Percentiles rank a stretch among this genome's conserved stretches.
phyloP scores from a whole-genome alignment of 2,888 invertebrate genomes.

The Torymus tubicola region DNA sequence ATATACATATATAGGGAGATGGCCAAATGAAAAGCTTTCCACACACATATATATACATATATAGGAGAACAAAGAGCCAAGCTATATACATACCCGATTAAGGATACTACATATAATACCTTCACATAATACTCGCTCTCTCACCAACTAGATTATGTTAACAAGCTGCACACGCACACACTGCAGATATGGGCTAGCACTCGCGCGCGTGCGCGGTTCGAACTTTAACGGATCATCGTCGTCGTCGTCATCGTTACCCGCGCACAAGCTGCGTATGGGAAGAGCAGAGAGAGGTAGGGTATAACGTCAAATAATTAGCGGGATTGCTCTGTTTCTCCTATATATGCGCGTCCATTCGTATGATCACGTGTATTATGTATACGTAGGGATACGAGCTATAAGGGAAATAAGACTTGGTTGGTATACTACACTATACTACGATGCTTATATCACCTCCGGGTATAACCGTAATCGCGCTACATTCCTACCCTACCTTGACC shows the following conservation, averaged over 20 bases:
- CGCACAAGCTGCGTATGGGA: not conserved
- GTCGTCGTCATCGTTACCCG: not conserved
- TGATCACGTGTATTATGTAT: no score
- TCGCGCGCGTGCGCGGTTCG: not conserved
- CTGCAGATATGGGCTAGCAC: no score
- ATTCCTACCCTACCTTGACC: not conserved
- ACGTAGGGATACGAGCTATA: no score
- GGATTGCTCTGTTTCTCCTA: conserved; percentile 3
- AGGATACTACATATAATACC: not conserved
- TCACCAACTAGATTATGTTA: conserved; percentile 3
- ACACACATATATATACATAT: no score
- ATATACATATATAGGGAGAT: no score
- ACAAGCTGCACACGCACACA: not conserved
- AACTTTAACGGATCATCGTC: not conserved
- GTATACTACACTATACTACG: no score
- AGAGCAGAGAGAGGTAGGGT: not conserved
- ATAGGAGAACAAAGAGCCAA: no score
- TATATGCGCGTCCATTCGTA: no score
- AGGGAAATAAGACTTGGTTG: no score
- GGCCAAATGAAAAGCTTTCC: no score
- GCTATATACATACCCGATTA: not conserved
- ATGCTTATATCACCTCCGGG: not conserved
- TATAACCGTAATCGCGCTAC: conserved; percentile 1
- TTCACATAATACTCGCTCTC: not conserved
- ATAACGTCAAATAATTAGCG: conserved; percentile 20